These are phyloP conservation scores for Zelostemma sp. DNA, from an alignment of 1,140 invertebrate genomes.

Conservation along the genomic window DNA sequence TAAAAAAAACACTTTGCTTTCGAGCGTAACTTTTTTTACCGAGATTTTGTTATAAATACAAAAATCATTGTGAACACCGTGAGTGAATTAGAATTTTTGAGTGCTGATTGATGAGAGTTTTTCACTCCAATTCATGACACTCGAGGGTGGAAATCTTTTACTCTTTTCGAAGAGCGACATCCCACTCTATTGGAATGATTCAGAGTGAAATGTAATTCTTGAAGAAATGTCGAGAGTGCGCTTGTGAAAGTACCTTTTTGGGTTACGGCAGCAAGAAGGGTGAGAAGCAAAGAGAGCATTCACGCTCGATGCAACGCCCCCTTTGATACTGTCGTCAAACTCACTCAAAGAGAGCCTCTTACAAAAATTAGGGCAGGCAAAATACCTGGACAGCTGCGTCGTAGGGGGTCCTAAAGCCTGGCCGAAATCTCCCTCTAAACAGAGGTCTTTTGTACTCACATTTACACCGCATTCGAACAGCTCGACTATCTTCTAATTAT, in stretches of 20 bases:
- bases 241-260: slow-evolving; percentile 16
- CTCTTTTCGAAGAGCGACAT: too few species aligned
- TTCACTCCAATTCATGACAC: too few species aligned
- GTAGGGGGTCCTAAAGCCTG: slow-evolving; percentile 42
- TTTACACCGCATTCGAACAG: slow-evolving; percentile 29
- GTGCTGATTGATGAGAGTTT: too few species aligned
- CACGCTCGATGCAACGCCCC: slow-evolving; percentile 24
- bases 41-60: too few species aligned
- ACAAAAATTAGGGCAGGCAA: slow-evolving; percentile 57
- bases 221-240: not conserved
- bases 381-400: slow-evolving; percentile 65
- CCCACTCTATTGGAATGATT: too few species aligned
- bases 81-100: too few species aligned
- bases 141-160: too few species aligned
- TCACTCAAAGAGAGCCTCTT: slow-evolving; percentile 21
- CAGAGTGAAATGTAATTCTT: too few species aligned
- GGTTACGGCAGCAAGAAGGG: not conserved
- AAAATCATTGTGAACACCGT: too few species aligned
- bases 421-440: slow-evolving; percentile 16
- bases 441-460: slow-evolving; percentile 29
- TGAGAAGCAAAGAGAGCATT: slow-evolving; percentile 54
- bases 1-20: too few species aligned
- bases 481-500: slow-evolving; percentile 33
- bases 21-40: too few species aligned
- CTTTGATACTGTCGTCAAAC: slow-evolving; percentile 33